Evolutionary conservation across 2,113 vertebrate genomes (phyloP).

Genomic region (Pteruthius melanotis): DNA sequence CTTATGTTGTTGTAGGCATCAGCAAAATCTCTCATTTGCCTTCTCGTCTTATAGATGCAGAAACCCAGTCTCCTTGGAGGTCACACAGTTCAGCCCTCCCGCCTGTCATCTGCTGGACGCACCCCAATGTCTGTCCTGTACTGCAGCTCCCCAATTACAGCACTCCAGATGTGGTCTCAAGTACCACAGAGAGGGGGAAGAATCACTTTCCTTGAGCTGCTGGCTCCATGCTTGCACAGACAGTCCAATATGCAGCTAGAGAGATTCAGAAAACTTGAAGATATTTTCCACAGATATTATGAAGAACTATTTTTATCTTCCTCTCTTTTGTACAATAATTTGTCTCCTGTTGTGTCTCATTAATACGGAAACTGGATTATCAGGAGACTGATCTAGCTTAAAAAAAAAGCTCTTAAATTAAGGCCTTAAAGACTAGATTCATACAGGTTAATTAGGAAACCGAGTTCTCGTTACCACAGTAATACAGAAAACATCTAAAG

Average conservation of each 20-base stretch:
- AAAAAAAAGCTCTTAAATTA: neutral
- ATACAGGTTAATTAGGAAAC: neutral
- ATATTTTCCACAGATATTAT: neutral
- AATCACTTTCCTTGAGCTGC: fast-evolving
- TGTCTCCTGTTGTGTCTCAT: neutral
- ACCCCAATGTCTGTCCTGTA: fast-evolving
- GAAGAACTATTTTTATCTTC: neutral
- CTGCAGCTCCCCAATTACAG: neutral
- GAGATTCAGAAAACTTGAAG: neutral
- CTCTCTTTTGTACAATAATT: neutral
- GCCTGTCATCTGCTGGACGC: no score
- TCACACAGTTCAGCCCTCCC: neutral
- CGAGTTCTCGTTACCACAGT: fast-evolving
- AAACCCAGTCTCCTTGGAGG: neutral
- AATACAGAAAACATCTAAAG: neutral
- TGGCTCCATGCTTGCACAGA: neutral
- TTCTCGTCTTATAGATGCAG: neutral
- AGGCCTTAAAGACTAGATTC: neutral
- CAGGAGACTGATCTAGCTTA: neutral
- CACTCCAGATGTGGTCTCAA: neutral
- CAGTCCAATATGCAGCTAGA: neutral
- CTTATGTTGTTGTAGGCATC: neutral
- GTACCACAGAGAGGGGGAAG: neutral
- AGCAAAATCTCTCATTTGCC: neutral
- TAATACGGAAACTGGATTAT: neutral